Base-by-base conservation (phyloP, 2,888 invertebrate species). In the Tupiocoris notatus region DNA sequence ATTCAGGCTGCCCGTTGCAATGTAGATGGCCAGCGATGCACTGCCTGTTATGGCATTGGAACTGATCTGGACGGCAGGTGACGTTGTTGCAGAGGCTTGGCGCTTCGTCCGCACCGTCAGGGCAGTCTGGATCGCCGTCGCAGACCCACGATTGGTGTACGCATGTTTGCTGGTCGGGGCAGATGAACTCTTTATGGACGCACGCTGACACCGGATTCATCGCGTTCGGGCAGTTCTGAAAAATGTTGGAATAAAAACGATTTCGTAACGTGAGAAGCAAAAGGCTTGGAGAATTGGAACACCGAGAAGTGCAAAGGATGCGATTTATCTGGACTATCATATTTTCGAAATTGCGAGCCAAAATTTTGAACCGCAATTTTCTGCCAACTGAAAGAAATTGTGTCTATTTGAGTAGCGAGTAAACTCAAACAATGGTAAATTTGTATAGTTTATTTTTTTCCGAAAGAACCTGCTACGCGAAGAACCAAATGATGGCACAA, bases 61-160 rank as follows among this genome's bases (percentile, higher is more conserved):
- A 96, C 84, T 95, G 94, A 85, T 95, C 94, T 0, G 90, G 86
- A 63, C 92, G 87, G 85, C 96, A 96, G 23, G 92, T 92, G 81
- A 91, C 85, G 82, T 91, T 92, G 80, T 88, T 87, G 64, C 86
- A 82, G 71, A 82, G 82, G 64, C 87, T 86, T 0, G 87, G 86
- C 0, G 88, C 86, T 83, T 95, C 95, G 83, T 95, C 95, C 0
- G 90, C 90, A 17, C 92, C 93, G 82, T 92, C 91, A 0, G 92
- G 90, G 82, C 95, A 95, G 83, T 95, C 95, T 63, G 86, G 87
- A 80, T 92, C 92, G 0, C 93, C 93, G 81, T 95, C 95, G 82
- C 94, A 95, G 12, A 94, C 86, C 93, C 94, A 95, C 22, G 88
- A 89, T 78, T 88, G 88, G 82, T 92, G 91, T 58, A 95, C 89